Evolutionary conservation across 2,113 vertebrate species (phyloP).

Genomic region (Hypocryptadius cinnamomeus): DNA sequence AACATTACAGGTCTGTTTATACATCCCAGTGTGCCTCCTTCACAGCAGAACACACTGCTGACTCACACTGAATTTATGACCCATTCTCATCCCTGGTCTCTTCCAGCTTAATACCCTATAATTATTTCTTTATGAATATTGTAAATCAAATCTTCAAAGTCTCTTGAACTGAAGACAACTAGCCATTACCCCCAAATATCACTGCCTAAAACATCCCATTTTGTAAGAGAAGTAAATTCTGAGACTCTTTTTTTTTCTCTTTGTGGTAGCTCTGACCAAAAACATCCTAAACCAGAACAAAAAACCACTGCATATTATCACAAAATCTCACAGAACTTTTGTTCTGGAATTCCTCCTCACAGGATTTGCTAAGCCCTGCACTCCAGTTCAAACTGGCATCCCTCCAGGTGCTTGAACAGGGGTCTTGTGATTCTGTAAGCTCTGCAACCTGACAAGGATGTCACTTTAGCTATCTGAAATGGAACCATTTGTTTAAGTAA

Average conservation of each 20-base stretch:
- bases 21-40: background rate
- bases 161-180: background rate
- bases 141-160: background rate
- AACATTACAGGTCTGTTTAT: background rate
- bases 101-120: background rate
- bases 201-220: background rate
- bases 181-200: background rate
- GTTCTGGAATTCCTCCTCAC: background rate
- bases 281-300: background rate
- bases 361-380: background rate
- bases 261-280: no score
- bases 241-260: no score
- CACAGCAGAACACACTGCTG: background rate
- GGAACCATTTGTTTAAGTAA: background rate
- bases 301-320: background rate
- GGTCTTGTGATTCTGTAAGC: background rate
- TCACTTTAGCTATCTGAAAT: background rate
- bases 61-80: background rate
- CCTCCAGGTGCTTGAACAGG: background rate
- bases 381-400: background rate
- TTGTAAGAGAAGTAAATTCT: background rate
- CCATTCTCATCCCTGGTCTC: background rate
- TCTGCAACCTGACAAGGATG: background rate
- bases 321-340: background rate
- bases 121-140: background rate